These are phyloP conservation scores for Uropsilus gracilis DNA, from an alignment of 2,113 vertebrate species.

Conservation along the genomic window DNA sequence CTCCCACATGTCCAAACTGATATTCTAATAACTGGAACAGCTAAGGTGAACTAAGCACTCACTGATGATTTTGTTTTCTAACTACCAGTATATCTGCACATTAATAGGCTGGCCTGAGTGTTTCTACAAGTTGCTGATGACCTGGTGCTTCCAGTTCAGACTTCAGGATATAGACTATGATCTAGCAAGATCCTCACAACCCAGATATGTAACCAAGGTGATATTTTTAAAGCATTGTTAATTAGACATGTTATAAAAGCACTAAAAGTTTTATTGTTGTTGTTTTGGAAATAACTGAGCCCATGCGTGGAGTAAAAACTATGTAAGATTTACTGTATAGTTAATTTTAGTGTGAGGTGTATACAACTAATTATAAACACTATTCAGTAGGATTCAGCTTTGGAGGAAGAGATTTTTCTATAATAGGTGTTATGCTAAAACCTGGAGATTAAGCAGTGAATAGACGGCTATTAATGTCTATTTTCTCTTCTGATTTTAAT, in stretches of 20 bases:
- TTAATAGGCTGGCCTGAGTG: neutral
- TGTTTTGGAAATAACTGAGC: conserved; percentile 19
- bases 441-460: neutral
- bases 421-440: neutral
- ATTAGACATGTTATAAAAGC: neutral
- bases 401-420: neutral
- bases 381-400: neutral
- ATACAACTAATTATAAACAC: neutral
- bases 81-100: neutral
- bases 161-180: neutral
- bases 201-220: neutral
- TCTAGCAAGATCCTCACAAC: neutral
- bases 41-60: neutral
- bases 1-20: neutral
- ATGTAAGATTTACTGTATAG: neutral
- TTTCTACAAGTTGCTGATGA: neutral
- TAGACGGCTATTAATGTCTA: neutral
- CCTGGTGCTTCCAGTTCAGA: neutral
- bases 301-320: neutral
- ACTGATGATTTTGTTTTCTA: neutral
- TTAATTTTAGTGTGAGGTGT: neutral
- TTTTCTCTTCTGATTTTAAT: conserved; percentile 19
- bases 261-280: neutral
- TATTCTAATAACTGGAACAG: neutral
- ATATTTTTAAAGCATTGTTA: conserved; percentile 10